Percentiles rank a stretch among this genome's conserved stretches.
Conservation (phyloP, 2,888 invertebrate genomes). For the Hydropsyche betteni region DNA sequence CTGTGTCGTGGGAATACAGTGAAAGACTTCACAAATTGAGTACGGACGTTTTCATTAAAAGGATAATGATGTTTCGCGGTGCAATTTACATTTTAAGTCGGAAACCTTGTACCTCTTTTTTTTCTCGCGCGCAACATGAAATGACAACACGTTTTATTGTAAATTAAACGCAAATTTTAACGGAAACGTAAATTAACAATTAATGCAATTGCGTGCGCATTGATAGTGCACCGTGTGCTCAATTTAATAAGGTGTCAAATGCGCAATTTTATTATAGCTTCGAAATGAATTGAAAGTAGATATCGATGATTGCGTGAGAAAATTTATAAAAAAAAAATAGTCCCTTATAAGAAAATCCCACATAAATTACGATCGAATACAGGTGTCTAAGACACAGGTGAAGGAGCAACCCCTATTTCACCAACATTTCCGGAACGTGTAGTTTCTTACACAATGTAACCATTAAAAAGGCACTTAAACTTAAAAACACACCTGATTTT, state of each 20-base stretch:
- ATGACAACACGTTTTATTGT: constrained; percentile 16
- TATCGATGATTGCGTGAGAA: too few relatives aligned
- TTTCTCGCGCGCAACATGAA: constrained; percentile 6
- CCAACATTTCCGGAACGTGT: constrained; percentile 7
- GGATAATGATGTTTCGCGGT: constrained; percentile 21
- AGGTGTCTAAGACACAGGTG: constrained; percentile 18
- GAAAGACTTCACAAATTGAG: constrained; percentile 27
- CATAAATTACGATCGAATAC: constrained; percentile 32
- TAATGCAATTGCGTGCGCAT: not conserved
- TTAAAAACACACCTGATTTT: constrained; percentile 72
- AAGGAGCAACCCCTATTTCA: constrained; percentile 6
- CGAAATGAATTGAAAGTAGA: too few relatives aligned
- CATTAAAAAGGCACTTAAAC: too few relatives aligned
- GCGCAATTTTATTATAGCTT: too few relatives aligned
- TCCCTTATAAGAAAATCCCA: not conserved
- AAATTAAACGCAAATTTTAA: constrained; percentile 2
- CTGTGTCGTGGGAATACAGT: constrained; percentile 40
- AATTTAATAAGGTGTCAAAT: too few relatives aligned
- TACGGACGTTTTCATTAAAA: constrained; percentile 29
- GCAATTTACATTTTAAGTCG: constrained; percentile 26
- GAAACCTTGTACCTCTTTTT: constrained; percentile 13
- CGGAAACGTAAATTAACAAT: not conserved
- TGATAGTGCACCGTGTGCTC: not conserved
- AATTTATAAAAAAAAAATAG: not conserved
- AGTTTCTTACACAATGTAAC: too few relatives aligned